These are phyloP conservation scores for Macrobrachium nipponense DNA, from an alignment of 1,140 invertebrate genomes.

Conservation along the genomic window DNA sequence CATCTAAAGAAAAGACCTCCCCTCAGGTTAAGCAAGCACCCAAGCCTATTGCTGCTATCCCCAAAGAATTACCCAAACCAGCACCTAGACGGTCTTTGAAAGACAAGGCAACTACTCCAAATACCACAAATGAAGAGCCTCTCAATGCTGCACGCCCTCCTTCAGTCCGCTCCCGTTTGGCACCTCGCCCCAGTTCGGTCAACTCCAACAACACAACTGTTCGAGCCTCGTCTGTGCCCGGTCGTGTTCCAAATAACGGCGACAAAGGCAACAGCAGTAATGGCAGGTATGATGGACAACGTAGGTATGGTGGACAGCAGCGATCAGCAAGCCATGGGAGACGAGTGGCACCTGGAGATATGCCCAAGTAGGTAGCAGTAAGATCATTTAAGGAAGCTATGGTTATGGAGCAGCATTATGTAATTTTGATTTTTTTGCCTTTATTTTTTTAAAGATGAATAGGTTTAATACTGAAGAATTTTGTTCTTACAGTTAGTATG, in stretches of 20 bases:
- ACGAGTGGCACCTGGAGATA: constrained; percentile 56
- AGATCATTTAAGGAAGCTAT: constrained; percentile 23
- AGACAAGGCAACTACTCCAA: constrained; percentile 49
- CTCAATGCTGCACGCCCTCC: constrained; percentile 28
- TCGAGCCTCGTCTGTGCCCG: constrained; percentile 64
- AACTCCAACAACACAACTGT: constrained; percentile 44
- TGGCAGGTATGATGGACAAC: constrained; percentile 62
- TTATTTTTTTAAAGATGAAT: no score
- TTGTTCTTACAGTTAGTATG: no score
- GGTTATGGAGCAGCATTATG: constrained; percentile 15
- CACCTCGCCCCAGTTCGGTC: constrained; percentile 39
- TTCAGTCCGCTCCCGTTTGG: constrained; percentile 57
- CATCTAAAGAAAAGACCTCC: constrained; percentile 63
- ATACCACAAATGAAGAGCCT: not conserved
- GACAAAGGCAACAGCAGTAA: constrained; percentile 48
- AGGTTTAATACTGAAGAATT: no score
- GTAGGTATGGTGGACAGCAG: constrained; percentile 59
- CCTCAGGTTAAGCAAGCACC: constrained; percentile 60
- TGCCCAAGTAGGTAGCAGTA: constrained; percentile 59
- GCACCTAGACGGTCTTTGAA: constrained; percentile 63
- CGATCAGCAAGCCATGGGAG: constrained; percentile 64
- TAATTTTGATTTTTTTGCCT: not conserved
- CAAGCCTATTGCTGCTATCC: constrained; percentile 43
- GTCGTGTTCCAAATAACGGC: constrained; percentile 45
- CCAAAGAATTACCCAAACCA: constrained; percentile 63